These are phyloP conservation scores for Lepisosteus osseus DNA, from an alignment of 2,113 vertebrate genomes.

Conservation along the genomic window DNA sequence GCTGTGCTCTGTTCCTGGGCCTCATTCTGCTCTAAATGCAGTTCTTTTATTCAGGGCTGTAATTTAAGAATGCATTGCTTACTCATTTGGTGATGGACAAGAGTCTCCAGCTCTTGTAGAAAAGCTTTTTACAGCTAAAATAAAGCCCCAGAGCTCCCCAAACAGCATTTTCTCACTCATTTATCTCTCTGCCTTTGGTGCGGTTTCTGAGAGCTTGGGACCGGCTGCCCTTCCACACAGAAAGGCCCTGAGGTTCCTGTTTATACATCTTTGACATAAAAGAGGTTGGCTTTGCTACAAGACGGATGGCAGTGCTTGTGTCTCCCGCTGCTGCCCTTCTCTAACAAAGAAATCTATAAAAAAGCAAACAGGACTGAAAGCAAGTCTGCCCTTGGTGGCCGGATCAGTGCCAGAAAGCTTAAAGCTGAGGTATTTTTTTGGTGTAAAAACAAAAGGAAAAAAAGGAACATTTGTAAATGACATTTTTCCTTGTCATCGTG, in stretches of 20 bases:
- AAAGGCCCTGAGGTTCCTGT: constrained; percentile 23
- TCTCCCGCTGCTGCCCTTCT: not conserved
- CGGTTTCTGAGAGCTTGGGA: not conserved
- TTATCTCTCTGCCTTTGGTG: constrained; percentile 13
- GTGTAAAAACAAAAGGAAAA: no score
- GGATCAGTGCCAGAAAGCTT: no score
- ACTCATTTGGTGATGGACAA: not conserved
- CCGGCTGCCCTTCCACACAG: not conserved
- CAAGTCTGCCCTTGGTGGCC: no score
- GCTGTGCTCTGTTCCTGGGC: not conserved
- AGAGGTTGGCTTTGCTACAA: not conserved
- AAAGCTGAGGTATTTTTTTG: no score
- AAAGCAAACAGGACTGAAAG: not conserved
- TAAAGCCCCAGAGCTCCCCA: not conserved
- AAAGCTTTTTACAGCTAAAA: constrained; percentile 5
- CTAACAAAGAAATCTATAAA: not conserved
- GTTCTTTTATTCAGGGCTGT: constrained; percentile 10
- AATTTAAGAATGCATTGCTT: constrained; percentile 17
- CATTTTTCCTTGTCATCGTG: no score
- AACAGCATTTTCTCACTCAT: not conserved
- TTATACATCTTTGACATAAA: constrained; percentile 21
- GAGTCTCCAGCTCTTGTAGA: not conserved
- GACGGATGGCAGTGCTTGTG: not conserved
- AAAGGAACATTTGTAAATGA: no score
- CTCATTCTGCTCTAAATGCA: constrained; percentile 4